Base-by-base conservation (phyloP, 2,888 invertebrate genomes). In the Acleris cristana region DNA sequence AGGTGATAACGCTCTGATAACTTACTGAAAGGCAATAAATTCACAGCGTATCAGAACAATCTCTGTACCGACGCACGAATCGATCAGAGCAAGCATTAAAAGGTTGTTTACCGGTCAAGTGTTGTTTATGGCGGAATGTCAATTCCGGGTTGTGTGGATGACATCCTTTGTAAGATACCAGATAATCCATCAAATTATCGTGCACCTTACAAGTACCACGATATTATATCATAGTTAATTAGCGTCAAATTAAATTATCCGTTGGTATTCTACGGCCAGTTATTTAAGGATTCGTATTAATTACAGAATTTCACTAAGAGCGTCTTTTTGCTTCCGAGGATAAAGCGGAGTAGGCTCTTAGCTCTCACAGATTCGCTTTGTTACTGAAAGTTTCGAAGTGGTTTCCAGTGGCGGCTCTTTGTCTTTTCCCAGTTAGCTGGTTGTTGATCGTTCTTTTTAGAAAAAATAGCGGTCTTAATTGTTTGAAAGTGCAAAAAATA, bases 351-450 rank as follows among this genome's bases (percentile, higher is more conserved):
- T 58, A 57, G 62, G 67, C 67, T 63, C 62, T 67, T 48, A 53
- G 67, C 67, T 63, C 62, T 67, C 53, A 54, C 58, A 58, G 58
- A 57, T 67, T 58, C 56, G 67, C 62, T 54, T 63, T 67, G 67
- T 72, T 69, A 64, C 65, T 72, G 65, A 70, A 73, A 73, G 67
- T 73, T 71, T 63, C 58, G 56, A 73, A 74, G 73, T 73, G 71
- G 68, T 73, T 71, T 72, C 69, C 68, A 69, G 68, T 66, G 58
- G 61, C 72, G 71, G 69, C 63, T 69, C 74, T 77, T 77, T 69
- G 70, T 75, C 72, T 69, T 74, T 70, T 64, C 65, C 49, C 69
- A 64, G 65, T 69, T 72, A 48, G 58, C 57, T 58, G 53, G 53
- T 30, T 54, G 57, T 58, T 53, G 51, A 57, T 62, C 10, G 57